Evolutionary conservation across 37 sponge, comb jelly and placozoan species (phyloP).

Genomic region (Halichondria panicea): DNA sequence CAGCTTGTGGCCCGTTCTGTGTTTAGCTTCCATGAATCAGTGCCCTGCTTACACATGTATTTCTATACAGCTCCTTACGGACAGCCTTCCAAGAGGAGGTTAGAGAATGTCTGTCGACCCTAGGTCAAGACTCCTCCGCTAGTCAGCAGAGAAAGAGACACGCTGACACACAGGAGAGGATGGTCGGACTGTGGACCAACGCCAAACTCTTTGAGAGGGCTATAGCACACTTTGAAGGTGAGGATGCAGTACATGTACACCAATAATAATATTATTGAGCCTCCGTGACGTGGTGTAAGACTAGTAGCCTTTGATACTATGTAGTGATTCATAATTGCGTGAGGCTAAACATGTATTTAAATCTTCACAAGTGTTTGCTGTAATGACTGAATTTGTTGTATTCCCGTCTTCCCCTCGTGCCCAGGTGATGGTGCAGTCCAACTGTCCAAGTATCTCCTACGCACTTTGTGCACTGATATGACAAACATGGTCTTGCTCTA

Average conservation of each 20-base stretch:
- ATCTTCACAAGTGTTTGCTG: no score
- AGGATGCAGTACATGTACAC: not conserved
- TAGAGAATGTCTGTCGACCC: not conserved
- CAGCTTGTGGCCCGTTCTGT: no score
- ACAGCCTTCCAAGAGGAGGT: conserved; percentile 7
- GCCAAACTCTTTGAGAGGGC: conserved; percentile 69
- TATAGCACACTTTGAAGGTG: conserved; percentile 73
- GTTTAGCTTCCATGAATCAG: no score
- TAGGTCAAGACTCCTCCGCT: conserved; percentile 4
- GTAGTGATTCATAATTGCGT: no score
- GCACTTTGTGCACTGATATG: conserved; percentile 69
- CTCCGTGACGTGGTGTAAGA: not conserved
- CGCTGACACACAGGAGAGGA: conserved; percentile 31
- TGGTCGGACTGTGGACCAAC: conserved; percentile 61
- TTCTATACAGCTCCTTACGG: conserved; percentile 8
- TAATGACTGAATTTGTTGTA: no score
- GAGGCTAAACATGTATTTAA: no score
- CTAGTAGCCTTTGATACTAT: not conserved
- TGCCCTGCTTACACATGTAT: no score
- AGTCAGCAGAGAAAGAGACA: conserved; percentile 44
- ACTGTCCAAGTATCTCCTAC: conserved; percentile 64
- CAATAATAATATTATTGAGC: no score
- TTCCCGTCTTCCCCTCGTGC: not conserved
- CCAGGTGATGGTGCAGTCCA: conserved; percentile 45
- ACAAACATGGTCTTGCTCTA: conserved; percentile 35